These are phyloP conservation scores for Poecilia latipinna DNA, from an alignment of 2,113 vertebrate genomes.

Conservation along the genomic window DNA sequence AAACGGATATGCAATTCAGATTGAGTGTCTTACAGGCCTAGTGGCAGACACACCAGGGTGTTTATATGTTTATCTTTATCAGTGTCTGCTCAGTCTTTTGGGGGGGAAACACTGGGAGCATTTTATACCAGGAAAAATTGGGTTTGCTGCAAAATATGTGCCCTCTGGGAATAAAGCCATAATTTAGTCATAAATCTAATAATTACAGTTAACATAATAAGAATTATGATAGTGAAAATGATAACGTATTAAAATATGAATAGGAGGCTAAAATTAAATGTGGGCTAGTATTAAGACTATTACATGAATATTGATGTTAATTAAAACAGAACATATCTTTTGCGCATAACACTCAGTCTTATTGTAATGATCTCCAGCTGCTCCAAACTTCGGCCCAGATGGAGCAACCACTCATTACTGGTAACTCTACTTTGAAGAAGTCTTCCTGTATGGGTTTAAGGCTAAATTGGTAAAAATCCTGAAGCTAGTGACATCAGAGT, in stretches of 20 bases:
- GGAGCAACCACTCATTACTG: constrained; percentile 23
- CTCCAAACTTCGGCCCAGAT: constrained; percentile 31
- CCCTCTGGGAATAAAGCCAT: constrained; percentile 74
- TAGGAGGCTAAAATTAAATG: constrained; percentile 73
- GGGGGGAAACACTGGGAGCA: constrained; percentile 39
- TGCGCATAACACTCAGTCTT: constrained; percentile 67
- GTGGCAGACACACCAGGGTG: constrained; percentile 72
- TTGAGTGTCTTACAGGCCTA: constrained; percentile 80
- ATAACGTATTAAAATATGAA: constrained; percentile 83
- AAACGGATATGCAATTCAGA: constrained; percentile 87
- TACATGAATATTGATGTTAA: constrained; percentile 81
- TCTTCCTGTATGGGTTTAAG: constrained; percentile 3
- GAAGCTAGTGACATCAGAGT: background rate
- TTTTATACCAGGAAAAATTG: constrained; percentile 57
- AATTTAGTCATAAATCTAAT: constrained; percentile 77
- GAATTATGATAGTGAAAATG: constrained; percentile 76
- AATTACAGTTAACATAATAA: constrained; percentile 79
- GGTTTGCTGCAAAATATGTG: constrained; percentile 68
- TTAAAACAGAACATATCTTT: constrained; percentile 74
- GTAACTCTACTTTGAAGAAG: constrained; percentile 7
- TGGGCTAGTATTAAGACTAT: constrained; percentile 64
- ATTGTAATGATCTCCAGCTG: constrained; percentile 51
- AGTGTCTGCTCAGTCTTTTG: constrained; percentile 71
- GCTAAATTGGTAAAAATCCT: background rate
- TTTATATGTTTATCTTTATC: constrained; percentile 84